Conservation (phyloP, 2,797 vertebrate genomes). For the Crenichthys baileyi region DNA sequence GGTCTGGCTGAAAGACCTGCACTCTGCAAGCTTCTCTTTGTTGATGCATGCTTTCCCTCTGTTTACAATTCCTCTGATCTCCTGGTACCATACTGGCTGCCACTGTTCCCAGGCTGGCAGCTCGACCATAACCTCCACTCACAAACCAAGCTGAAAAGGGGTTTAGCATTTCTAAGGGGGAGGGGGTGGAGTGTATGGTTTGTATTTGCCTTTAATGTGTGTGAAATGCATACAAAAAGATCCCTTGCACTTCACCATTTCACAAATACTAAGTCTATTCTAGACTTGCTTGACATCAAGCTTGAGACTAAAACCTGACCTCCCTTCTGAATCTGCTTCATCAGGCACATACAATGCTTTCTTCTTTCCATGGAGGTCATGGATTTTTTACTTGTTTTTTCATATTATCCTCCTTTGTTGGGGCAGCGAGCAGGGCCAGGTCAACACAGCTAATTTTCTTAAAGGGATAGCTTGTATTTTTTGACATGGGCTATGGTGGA, state of each 20-base stretch:
- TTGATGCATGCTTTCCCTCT: constrained; percentile 42
- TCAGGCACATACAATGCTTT: constrained; percentile 37
- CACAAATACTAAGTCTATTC: background rate
- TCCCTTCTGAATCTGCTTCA: constrained; percentile 38
- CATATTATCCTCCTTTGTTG: constrained; percentile 7
- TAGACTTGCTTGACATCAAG: background rate
- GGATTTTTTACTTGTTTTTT: constrained; percentile 19
- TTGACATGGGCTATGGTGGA: background rate
- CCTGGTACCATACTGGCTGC: constrained; percentile 39
- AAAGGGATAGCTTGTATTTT: background rate
- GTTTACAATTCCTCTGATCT: constrained; percentile 55
- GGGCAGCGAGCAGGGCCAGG: constrained; percentile 1
- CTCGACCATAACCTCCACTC: constrained; percentile 56
- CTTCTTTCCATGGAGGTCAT: constrained; percentile 7
- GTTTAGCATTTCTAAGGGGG: constrained; percentile 54
- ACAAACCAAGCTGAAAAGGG: constrained; percentile 58
- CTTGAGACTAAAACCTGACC: constrained; percentile 57
- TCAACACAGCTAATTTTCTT: constrained; percentile 3
- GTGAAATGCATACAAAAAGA: constrained; percentile 22
- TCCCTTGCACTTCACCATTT: constrained; percentile 40
- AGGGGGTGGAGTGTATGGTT: constrained; percentile 29
- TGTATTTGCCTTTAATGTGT: constrained; percentile 22
- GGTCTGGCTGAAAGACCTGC: constrained; percentile 30
- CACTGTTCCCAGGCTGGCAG: constrained; percentile 63
- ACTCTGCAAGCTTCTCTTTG: constrained; percentile 20